Conservation (phyloP, 1,140 invertebrate species). For the Aphidius ervi region DNA sequence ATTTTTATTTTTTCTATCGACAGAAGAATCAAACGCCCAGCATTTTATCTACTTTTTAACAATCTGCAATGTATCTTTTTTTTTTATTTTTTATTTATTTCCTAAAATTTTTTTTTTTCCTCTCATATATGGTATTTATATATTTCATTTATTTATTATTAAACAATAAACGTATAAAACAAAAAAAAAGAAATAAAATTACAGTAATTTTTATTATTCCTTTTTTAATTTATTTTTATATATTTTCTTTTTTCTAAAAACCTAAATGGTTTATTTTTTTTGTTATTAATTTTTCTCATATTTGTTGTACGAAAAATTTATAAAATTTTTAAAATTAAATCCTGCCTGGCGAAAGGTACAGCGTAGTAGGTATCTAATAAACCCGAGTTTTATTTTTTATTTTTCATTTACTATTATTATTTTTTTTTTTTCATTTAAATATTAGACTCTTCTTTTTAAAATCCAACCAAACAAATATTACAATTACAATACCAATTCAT, state of each 20-base stretch:
- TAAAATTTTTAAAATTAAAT: conserved; percentile 13
- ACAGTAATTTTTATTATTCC: not conserved
- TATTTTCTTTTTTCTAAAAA: not conserved
- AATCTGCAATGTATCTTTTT: not conserved
- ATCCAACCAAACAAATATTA: conserved; percentile 54
- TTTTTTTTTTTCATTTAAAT: conserved; percentile 6
- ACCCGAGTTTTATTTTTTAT: conserved; percentile 47
- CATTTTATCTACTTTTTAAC: conserved; percentile 5
- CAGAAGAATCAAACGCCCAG: conserved; percentile 10
- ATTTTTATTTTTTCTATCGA: conserved; percentile 4
- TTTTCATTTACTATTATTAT: conserved; percentile 1
- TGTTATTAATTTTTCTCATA: not conserved
- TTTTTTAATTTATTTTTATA: not conserved
- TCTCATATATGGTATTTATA: not conserved
- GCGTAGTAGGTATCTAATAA: conserved; percentile 53
- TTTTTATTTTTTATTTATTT: conserved; percentile 7
- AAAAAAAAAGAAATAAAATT: not conserved
- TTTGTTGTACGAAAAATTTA: not conserved
- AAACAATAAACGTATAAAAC: not conserved
- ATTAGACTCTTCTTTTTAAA: conserved; percentile 48
- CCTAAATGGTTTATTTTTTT: not conserved
- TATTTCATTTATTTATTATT: not conserved
- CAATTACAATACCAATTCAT: conserved; percentile 52
- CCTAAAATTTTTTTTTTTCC: not conserved
- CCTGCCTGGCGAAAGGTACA: conserved; percentile 53